A percentile compares a stretch with the other conserved stretches of the same genome.
phyloP scores from a whole-genome alignment of 2,888 invertebrate species.

The Xylocampa areola region DNA sequence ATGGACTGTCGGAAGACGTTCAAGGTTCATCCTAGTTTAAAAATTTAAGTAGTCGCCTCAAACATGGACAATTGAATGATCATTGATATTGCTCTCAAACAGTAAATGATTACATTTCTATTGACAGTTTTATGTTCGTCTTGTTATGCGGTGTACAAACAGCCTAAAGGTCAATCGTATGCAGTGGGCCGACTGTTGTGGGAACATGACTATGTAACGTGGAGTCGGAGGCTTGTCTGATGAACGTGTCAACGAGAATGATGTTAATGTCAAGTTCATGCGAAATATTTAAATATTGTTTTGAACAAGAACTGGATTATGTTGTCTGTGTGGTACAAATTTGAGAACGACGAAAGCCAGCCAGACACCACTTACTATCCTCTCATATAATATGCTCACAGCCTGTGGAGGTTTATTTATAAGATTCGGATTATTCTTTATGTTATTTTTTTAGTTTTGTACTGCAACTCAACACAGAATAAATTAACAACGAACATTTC shows the following conservation, averaged over 20 bases:
- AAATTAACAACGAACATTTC: slow-evolving; percentile 8
- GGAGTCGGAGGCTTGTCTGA: slow-evolving; percentile 49
- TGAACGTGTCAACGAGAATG: slow-evolving; percentile 60
- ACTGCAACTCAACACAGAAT: neutral
- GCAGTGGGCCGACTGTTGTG: slow-evolving; percentile 52
- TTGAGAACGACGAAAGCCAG: slow-evolving; percentile 46
- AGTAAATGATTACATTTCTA: slow-evolving; percentile 50
- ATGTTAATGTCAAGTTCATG: slow-evolving; percentile 75
- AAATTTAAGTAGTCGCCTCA: slow-evolving; percentile 10
- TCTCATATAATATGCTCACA: slow-evolving; percentile 40
- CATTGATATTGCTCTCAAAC: slow-evolving; percentile 55
- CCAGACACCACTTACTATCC: slow-evolving; percentile 25
- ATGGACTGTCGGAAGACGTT: slow-evolving; percentile 4
- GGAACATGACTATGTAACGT: slow-evolving; percentile 59
- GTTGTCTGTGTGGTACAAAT: slow-evolving; percentile 27
- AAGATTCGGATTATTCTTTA: slow-evolving; percentile 5
- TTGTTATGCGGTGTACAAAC: slow-evolving; percentile 36
- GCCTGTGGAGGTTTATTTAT: slow-evolving; percentile 32
- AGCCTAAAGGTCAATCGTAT: slow-evolving; percentile 68
- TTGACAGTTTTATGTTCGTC: slow-evolving; percentile 52
- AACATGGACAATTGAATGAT: slow-evolving; percentile 48
- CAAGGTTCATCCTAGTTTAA: slow-evolving; percentile 27
- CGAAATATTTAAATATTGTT: slow-evolving; percentile 45
- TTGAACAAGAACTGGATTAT: slow-evolving; percentile 19
- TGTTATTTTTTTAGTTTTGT: slow-evolving; percentile 5